Conservation (phyloP, 2,797 vertebrate genomes). For the Chaetophractus vellerosus region DNA sequence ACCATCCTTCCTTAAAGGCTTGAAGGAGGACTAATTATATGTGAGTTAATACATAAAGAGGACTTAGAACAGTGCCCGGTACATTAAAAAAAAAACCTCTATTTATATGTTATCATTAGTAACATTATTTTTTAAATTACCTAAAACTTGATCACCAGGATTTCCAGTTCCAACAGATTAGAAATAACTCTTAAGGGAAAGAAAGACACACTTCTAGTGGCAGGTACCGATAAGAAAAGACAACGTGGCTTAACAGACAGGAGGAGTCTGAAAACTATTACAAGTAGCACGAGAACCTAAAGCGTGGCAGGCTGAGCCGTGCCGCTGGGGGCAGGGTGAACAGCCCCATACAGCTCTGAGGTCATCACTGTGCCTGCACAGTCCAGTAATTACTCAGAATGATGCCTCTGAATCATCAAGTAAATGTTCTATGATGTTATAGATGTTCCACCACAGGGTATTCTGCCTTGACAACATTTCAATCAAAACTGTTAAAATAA, state of each 20-base stretch:
- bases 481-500: not conserved
- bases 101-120: not conserved
- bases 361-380: not conserved
- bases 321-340: not conserved
- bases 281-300: not conserved
- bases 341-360: not conserved
- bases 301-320: not conserved
- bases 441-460: not conserved
- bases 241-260: not conserved
- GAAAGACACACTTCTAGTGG: not conserved
- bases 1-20: not conserved
- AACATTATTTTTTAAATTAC: not conserved
- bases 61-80: not conserved
- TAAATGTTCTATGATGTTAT: not conserved
- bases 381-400: not conserved
- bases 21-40: not conserved
- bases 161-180: constrained; percentile 16
- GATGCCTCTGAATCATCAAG: constrained; percentile 29
- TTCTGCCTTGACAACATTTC: constrained; percentile 40
- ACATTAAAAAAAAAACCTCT: not conserved
- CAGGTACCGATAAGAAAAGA: not conserved
- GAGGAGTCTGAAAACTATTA: not conserved
- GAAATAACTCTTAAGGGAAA: not conserved
- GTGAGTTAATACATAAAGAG: not conserved
- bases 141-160: constrained; percentile 7